These are phyloP conservation scores for Triplophysa yarkandensis DNA, from an alignment of 2,797 vertebrate species.

Conservation along the genomic window DNA sequence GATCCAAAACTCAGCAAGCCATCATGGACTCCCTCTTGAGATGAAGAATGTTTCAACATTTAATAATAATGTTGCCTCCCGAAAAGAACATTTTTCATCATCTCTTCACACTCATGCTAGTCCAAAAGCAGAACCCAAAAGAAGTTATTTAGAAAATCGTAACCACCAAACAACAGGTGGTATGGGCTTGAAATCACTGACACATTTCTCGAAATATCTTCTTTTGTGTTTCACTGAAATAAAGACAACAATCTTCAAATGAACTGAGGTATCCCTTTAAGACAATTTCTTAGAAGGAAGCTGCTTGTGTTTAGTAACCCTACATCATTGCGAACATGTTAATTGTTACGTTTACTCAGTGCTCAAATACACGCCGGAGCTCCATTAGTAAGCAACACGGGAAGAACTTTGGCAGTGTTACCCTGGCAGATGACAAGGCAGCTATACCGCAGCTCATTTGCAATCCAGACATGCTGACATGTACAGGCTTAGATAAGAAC, in stretches of 20 bases:
- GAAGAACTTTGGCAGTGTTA: constrained; percentile 56
- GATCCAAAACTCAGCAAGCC: background rate
- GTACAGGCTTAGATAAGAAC: constrained; percentile 13
- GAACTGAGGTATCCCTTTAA: background rate
- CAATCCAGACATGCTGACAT: constrained; percentile 9
- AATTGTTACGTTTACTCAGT: background rate
- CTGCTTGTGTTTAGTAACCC: background rate
- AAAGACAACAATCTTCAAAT: too few relatives aligned
- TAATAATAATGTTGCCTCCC: background rate
- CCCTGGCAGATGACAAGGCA: constrained; percentile 8
- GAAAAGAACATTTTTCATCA: background rate
- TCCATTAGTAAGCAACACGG: constrained; percentile 67
- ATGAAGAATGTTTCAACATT: background rate
- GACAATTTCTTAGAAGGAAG: background rate
- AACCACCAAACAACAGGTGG: too few relatives aligned
- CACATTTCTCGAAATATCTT: too few relatives aligned
- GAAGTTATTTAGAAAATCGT: background rate
- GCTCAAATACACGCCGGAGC: constrained; percentile 60
- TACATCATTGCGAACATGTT: background rate
- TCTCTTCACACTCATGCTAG: too few relatives aligned
- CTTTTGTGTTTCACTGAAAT: too few relatives aligned
- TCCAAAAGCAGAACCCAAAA: too few relatives aligned
- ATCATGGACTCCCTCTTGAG: background rate
- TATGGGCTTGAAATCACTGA: too few relatives aligned
- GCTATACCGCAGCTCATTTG: background rate